Evolutionary conservation across 1,140 invertebrate species (phyloP).

Genomic region (Pomacea maculata): DNA sequence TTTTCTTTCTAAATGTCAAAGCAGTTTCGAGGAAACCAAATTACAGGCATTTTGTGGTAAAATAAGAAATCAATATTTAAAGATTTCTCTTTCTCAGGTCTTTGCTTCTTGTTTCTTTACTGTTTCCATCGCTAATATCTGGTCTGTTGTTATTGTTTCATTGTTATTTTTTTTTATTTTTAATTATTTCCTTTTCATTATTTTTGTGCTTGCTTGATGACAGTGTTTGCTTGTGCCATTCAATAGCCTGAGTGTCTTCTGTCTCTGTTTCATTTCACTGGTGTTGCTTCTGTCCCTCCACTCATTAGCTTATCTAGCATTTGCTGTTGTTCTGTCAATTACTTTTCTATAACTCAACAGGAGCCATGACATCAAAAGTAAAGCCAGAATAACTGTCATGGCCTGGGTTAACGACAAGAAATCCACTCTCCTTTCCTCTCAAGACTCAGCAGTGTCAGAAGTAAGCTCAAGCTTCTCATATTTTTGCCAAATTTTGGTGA

Average conservation of each 20-base stretch:
- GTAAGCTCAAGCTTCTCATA: too few species aligned
- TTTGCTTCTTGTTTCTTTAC: background rate
- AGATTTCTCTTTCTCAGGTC: background rate
- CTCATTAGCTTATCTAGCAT: background rate
- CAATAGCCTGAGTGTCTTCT: too few species aligned
- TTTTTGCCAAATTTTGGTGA: too few species aligned
- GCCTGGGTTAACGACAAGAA: conserved; percentile 50
- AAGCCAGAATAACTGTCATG: conserved; percentile 42
- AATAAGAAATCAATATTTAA: background rate
- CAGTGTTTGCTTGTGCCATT: too few species aligned
- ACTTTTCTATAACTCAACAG: conserved; percentile 21
- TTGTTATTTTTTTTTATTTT: background rate
- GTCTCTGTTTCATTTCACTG: too few species aligned
- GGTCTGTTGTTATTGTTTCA: background rate
- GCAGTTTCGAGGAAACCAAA: background rate
- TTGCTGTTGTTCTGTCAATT: background rate
- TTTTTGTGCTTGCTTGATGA: too few species aligned
- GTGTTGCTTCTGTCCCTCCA: background rate
- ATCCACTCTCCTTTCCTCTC: conserved; percentile 69
- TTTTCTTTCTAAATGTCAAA: background rate
- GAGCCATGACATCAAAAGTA: conserved; percentile 34
- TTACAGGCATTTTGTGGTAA: background rate
- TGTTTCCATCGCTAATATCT: background rate
- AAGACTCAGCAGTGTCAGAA: too few species aligned
- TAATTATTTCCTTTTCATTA: background rate